These are phyloP conservation scores for Gnatocerus cornutus DNA, from an alignment of 2,888 invertebrate genomes.

Conservation along the genomic window DNA sequence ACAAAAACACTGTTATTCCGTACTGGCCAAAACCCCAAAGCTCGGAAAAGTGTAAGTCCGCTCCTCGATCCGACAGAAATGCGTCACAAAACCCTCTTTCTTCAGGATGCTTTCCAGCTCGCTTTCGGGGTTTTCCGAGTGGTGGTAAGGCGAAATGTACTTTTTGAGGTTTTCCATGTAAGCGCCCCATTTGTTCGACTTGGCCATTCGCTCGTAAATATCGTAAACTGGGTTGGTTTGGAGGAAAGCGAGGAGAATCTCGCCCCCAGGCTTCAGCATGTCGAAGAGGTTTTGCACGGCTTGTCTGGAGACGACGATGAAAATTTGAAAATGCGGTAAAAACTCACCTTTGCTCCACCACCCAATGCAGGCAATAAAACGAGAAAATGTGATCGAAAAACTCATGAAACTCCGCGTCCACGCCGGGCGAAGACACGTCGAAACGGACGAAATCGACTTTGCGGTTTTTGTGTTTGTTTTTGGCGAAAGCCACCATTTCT, in stretches of 20 bases:
- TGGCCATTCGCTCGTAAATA: constrained; percentile 78
- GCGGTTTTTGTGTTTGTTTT: constrained; percentile 71
- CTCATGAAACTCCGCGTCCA: constrained; percentile 72
- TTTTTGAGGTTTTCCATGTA: constrained; percentile 80
- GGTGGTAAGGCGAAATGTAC: constrained; percentile 82
- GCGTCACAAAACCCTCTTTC: constrained; percentile 76
- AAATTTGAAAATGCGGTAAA: neutral
- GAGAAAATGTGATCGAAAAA: constrained; percentile 82
- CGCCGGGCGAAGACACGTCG: constrained; percentile 74
- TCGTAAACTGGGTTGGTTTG: constrained; percentile 81
- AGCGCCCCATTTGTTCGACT: constrained; percentile 74
- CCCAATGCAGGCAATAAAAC: constrained; percentile 88
- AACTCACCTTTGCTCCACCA: constrained; percentile 80
- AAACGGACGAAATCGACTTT: constrained; percentile 72
- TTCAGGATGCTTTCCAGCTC: constrained; percentile 73
- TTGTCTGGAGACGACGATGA: constrained; percentile 72
- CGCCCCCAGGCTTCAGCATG: constrained; percentile 80
- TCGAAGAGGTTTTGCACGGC: constrained; percentile 79
- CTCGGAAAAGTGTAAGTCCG: constrained; percentile 76
- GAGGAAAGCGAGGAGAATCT: constrained; percentile 80
- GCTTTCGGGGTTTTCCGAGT: constrained; percentile 75
- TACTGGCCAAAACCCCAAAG: constrained; percentile 76
- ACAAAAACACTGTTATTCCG: constrained; percentile 57
- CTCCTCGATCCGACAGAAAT: constrained; percentile 75
- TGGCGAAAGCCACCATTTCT: constrained; percentile 81